Conservation (phyloP, 2,113 vertebrate genomes). For the Melanocharis versteri region DNA sequence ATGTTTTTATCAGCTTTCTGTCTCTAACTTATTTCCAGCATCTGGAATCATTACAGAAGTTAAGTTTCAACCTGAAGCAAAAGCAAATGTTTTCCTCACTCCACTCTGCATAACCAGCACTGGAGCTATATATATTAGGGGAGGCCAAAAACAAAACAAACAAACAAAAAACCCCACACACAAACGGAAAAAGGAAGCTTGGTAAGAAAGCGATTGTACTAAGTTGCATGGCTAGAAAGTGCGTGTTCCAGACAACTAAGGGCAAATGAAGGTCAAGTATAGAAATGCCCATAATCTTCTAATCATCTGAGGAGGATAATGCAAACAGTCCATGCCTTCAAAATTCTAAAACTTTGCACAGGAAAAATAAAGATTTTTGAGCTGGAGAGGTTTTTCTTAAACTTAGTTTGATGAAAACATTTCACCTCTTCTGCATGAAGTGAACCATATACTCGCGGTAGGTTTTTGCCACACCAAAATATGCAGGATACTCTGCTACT, state of each 20-base stretch:
- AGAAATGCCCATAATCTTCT: background rate
- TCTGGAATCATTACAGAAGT: background rate
- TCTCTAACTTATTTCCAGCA: background rate
- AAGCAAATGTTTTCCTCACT: background rate
- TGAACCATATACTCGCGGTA: accelerated
- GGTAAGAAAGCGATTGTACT: background rate
- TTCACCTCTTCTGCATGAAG: background rate
- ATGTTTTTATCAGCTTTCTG: background rate
- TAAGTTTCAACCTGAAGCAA: background rate
- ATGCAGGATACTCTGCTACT: background rate
- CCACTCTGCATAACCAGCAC: background rate
- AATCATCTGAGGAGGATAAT: background rate
- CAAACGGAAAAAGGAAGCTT: background rate
- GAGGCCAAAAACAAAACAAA: no score
- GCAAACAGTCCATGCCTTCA: background rate
- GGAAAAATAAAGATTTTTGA: background rate
- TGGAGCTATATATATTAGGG: background rate
- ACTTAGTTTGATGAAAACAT: background rate
- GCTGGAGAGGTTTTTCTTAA: background rate
- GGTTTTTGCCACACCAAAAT: background rate
- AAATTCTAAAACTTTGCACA: background rate
- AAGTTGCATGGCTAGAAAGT: background rate
- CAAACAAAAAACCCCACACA: no score
- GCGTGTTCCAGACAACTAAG: background rate
- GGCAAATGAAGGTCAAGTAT: background rate